Evolutionary conservation across 2,797 vertebrate species (phyloP).

Genomic region (Margarornis squamiger): DNA sequence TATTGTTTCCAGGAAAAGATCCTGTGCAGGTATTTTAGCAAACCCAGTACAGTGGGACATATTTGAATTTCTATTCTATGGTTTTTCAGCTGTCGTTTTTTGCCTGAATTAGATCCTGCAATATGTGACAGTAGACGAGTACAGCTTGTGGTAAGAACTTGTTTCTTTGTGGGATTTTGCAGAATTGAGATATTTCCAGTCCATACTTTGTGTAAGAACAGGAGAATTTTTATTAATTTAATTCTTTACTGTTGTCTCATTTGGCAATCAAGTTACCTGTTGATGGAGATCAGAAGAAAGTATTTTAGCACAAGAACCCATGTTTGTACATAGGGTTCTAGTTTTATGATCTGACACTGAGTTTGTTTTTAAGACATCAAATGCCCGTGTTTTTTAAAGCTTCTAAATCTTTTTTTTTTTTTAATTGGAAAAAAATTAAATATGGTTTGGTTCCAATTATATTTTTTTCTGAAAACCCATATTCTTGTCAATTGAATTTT

Average conservation of each 20-base stretch:
- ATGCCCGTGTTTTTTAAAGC: not conserved
- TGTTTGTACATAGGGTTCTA: not conserved
- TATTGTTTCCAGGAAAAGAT: not conserved
- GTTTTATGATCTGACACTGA: not conserved
- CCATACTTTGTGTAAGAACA: not conserved
- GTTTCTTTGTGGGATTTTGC: conserved; percentile 32
- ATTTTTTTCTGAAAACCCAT: not conserved
- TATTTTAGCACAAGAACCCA: not conserved
- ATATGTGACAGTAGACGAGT: conserved; percentile 82
- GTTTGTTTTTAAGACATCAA: not conserved
- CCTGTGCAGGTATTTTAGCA: not conserved
- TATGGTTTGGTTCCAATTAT: not conserved
- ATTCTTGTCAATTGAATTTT: not conserved
- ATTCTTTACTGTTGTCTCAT: not conserved
- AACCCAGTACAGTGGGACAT: not conserved
- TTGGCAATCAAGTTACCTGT: not conserved
- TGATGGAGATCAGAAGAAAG: not conserved
- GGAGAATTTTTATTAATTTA: not conserved
- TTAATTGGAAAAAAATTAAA: not conserved
- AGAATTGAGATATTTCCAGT: not conserved
- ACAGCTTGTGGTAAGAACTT: conserved; percentile 88
- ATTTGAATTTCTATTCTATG: not conserved
- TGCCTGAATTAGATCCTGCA: conserved; percentile 85
- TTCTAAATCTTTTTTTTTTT: not conserved
- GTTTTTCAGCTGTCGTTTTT: conserved; percentile 77